Conservation (phyloP, 2,888 invertebrate species). For the Habroteleia sp. region DNA sequence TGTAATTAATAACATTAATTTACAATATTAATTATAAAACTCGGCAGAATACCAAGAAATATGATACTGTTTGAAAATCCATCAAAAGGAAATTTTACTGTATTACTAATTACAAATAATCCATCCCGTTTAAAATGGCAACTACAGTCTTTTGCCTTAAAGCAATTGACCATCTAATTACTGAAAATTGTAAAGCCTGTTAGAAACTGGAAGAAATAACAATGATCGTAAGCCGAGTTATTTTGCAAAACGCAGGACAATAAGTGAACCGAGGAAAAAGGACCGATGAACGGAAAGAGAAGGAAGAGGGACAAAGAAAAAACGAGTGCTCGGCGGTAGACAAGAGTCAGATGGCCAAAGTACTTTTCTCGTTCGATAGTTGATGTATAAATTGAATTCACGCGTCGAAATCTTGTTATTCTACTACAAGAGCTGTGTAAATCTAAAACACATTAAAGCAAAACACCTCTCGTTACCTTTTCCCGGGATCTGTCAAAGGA, state of each 20-base stretch:
- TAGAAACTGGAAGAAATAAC: conserved; percentile 19
- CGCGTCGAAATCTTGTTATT: conserved; percentile 55
- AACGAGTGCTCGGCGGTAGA: background rate
- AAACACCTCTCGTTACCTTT: conserved; percentile 60
- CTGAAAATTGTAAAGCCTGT: conserved; percentile 16
- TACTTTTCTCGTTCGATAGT: conserved; percentile 39
- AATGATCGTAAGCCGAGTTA: too few species aligned
- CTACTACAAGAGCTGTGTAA: conserved; percentile 49
- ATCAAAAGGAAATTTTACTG: too few species aligned
- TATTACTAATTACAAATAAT: too few species aligned
- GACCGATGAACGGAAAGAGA: background rate
- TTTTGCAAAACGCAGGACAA: background rate
- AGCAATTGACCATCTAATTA: conserved; percentile 25
- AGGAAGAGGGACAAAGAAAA: background rate
- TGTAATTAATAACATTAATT: too few species aligned
- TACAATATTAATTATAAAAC: too few species aligned
- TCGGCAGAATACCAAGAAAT: too few species aligned
- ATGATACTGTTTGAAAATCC: too few species aligned
- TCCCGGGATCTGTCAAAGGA: conserved; percentile 45
- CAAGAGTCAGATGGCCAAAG: conserved; percentile 25
- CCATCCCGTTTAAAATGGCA: too few species aligned
- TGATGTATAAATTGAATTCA: conserved; percentile 59
- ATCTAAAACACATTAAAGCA: conserved; percentile 60
- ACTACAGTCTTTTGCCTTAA: too few species aligned
- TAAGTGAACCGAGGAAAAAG: background rate